Evolutionary conservation across 2,113 vertebrate species (phyloP).

Genomic region (Dunckerocampus dactyliophorus): DNA sequence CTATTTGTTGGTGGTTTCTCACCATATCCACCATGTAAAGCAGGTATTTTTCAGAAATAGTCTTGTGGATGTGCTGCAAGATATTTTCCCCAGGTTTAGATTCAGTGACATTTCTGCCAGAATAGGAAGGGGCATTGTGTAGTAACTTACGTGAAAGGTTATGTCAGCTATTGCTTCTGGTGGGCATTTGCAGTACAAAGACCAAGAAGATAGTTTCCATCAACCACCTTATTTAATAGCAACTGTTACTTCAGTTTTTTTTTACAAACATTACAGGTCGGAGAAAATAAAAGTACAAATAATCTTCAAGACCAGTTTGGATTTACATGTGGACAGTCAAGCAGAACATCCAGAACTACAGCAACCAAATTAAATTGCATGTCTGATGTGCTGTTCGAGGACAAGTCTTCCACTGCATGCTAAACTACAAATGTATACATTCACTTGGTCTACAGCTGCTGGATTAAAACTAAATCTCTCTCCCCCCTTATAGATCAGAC

Average conservation of each 20-base stretch:
- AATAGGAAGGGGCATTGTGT: too few relatives aligned
- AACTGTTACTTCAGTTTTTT: constrained; percentile 36
- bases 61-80: too few relatives aligned
- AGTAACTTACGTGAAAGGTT: background rate
- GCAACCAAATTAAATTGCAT: background rate
- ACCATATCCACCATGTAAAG: too few relatives aligned
- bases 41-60: too few relatives aligned
- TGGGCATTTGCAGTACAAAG: background rate
- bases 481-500: constrained; percentile 27
- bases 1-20: too few relatives aligned
- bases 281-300: constrained; percentile 4
- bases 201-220: background rate
- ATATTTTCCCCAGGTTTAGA: too few relatives aligned
- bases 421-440: constrained; percentile 7
- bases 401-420: constrained; percentile 16
- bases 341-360: constrained; percentile 2
- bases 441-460: constrained; percentile 26
- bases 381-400: constrained; percentile 11
- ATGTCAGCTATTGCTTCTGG: background rate
- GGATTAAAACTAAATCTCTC: constrained; percentile 40
- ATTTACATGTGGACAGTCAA: constrained; percentile 16
- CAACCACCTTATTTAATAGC: constrained; percentile 51
- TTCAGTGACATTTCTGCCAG: too few relatives aligned
- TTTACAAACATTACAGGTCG: constrained; percentile 14
- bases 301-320: constrained; percentile 7